Evolutionary conservation across 2,113 vertebrate genomes (phyloP), one percentile per base, ranked within the genome.

Genomic region (Actinemys pallida): DNA sequence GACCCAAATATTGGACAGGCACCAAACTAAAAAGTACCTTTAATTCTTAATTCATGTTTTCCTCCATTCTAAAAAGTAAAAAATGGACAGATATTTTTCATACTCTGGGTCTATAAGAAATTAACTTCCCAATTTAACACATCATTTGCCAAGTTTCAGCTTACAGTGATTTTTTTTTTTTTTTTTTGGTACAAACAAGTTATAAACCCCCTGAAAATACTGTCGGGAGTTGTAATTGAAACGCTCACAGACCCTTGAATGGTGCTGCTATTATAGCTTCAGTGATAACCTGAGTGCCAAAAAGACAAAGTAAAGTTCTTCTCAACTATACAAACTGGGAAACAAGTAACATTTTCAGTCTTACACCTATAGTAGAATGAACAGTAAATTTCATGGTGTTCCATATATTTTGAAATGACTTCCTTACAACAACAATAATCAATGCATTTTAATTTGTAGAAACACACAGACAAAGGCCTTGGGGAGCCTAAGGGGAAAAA

Each of bases 71-170:
- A 29, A 93, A 95, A 98, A 96, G 14, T 96, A 72, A 87, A 69
- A 97, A 82, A 81, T 50, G 76, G 83, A 16, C 88, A 96, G 97
- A 97, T 29, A 92, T 94, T 94, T 87, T 29, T 96, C 47, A 88
- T 97, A 97, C 80, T 94, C 95, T 92, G 4, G 14, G 84, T 65
- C 97, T 93, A 97, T 86, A 98, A 94, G 42, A 97, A 97, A 97
- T 92, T 96, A 94, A 96, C 93, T 97, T 95, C 90, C 20, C 1
- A 93, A 90, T 93, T 97, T 93, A 94, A 96, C 90, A 93, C 35
- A 81, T 78, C 87, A 57, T 93, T 98, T 97, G 92, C 82, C 93
- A 97, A 97, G 81, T 93, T 96, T 95, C 35, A 89, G 93, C 90
- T 95, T 93, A 88, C 86, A 96, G 86, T 95, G 87, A 97, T 92